Evolutionary conservation across 2,888 invertebrate species (phyloP), one percentile per base, ranked within the genome.

Genomic region (Dusona sp.): DNA sequence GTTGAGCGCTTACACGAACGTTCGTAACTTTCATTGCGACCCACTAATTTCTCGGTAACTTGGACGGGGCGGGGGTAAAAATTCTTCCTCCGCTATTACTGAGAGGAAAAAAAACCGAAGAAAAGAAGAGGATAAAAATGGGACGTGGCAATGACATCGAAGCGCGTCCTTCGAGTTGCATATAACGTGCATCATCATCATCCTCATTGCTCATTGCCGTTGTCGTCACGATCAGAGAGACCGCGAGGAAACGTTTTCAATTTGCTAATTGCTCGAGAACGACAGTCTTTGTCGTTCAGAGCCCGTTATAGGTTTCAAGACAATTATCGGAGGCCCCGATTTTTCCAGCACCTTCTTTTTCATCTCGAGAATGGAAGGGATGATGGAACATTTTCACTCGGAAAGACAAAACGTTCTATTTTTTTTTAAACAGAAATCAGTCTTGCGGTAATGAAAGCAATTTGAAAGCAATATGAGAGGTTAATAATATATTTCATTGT

Each of bases 191-290:
- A 83, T 22, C 72, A 54, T 61, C 36, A 22, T 79, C 68, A 70
- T 70, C 70, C 33, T 36, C 73, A 73, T 54, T 42, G 13, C 33
- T 36, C 73, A 73, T 54, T 42, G 13, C 2, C 45, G 45, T 70
- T 16, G 16, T 22, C 36, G 8, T 79, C 57, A 16, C 22, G n/a
- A 70, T 85, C 51, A 54, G 45, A 74, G 68, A 38, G 54, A 68
- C 61, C 74, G 74, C 74, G 51, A 48, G 54, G 70, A 51, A 82
- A 77, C 33, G 68, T 65, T 54, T 64, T 45, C 75, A 85, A 85
- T 85, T 79, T 79, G 36, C 54, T 72, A 85, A 85, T 85, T 83
- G 48, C 85, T 85, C 70, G 64, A 48, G 36, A 54, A 85, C 48
- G 11, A 73, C 36, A 48, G 7, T 64, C 72, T 72, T 64, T 65